Conservation (phyloP, 2,113 vertebrate species). For the Acrocephalus kingi region DNA sequence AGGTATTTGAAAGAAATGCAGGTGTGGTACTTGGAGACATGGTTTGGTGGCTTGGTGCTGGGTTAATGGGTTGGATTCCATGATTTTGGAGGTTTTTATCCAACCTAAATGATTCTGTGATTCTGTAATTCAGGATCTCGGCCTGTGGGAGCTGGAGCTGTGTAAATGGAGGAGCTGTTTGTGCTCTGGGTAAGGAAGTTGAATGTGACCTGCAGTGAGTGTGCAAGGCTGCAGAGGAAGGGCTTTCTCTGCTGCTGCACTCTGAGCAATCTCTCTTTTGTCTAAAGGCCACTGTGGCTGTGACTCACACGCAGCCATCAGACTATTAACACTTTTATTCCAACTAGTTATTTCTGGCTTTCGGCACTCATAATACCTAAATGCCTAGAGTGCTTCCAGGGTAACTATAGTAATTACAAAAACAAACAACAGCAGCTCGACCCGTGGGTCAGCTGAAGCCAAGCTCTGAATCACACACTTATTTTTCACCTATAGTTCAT, state of each 20-base stretch:
- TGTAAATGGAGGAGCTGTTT: background rate
- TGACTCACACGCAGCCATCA: conserved; percentile 61
- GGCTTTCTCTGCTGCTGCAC: background rate
- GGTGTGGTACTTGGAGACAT: background rate
- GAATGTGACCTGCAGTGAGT: background rate
- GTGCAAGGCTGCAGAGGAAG: background rate
- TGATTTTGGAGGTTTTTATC: background rate
- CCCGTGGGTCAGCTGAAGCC: conserved; percentile 40
- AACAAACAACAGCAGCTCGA: conserved; percentile 60
- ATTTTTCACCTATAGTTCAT: conserved; percentile 25
- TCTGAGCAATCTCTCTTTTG: conserved; percentile 48
- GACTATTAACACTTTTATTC: conserved; percentile 69
- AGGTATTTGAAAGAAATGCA: background rate
- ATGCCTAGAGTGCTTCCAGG: conserved; percentile 36
- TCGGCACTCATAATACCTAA: conserved; percentile 31
- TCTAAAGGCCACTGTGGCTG: conserved; percentile 43
- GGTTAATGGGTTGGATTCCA: background rate
- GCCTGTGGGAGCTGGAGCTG: background rate
- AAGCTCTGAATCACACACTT: conserved; percentile 56
- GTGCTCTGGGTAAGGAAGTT: background rate
- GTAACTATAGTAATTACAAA: conserved; percentile 71
- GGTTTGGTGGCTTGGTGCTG: background rate
- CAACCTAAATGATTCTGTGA: background rate
- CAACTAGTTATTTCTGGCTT: conserved; percentile 65
- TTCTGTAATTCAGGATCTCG: background rate